These are phyloP conservation scores for Helicoverpa assulta DNA, from an alignment of 2,888 invertebrate genomes.

Conservation along the genomic window DNA sequence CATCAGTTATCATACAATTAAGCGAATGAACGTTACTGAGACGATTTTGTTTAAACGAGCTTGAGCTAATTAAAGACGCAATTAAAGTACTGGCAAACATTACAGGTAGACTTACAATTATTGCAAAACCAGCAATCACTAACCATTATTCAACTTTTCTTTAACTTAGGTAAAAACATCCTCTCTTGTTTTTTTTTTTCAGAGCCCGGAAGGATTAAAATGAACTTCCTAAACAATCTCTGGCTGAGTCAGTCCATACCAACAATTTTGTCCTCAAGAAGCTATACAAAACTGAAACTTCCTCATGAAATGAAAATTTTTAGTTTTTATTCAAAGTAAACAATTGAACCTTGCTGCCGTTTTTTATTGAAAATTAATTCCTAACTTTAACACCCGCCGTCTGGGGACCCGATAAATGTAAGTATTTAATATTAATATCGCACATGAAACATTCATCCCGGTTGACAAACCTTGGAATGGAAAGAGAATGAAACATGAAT, in stretches of 20 bases:
- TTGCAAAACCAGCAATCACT: too few relatives aligned
- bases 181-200: background rate
- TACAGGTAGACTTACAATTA: too few relatives aligned
- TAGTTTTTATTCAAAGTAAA: background rate
- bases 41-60: too few relatives aligned
- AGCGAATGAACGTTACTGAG: background rate
- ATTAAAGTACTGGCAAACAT: too few relatives aligned
- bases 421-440: slow-evolving; percentile 4
- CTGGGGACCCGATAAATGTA: background rate
- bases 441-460: slow-evolving; percentile 15
- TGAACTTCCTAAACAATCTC: too few relatives aligned
- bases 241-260: background rate
- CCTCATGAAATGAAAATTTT: background rate
- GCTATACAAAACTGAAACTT: background rate
- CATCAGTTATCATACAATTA: background rate
- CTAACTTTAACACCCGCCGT: slow-evolving; percentile 4
- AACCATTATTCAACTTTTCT: background rate
- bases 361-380: background rate
- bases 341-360: slow-evolving; percentile 5
- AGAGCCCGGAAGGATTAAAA: too few relatives aligned
- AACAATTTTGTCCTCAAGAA: background rate
- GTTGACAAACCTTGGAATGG: slow-evolving; percentile 3
- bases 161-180: background rate
- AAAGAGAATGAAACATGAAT: slow-evolving; percentile 4
- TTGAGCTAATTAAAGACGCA: too few relatives aligned